Percentiles rank a stretch among this genome's conserved stretches.
Evolutionary conservation across 2,888 invertebrate genomes (phyloP).

Genomic region (Lycaena phlaeas): DNA sequence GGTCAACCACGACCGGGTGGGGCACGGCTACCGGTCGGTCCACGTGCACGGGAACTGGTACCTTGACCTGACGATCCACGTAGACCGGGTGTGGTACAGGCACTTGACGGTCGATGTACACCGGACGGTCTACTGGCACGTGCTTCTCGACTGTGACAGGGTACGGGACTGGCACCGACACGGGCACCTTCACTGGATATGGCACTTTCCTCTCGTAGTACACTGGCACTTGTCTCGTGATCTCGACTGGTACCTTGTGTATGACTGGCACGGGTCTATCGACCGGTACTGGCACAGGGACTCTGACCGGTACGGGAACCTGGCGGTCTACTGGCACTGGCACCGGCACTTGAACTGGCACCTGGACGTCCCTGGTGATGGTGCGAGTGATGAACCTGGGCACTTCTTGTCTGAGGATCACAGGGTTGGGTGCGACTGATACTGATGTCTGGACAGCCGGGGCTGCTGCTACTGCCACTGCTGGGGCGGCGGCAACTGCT

Average conservation of each 20-base stretch:
- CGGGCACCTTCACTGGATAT: constrained; percentile 66
- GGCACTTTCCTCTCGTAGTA: constrained; percentile 64
- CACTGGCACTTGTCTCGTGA: constrained; percentile 60
- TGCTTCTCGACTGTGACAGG: constrained; percentile 73
- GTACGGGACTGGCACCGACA: constrained; percentile 70
- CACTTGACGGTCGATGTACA: constrained; percentile 71
- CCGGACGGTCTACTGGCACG: constrained; percentile 73
- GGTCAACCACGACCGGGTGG: constrained; percentile 33
- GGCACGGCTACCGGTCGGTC: constrained; percentile 59
- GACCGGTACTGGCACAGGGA: constrained; percentile 67
- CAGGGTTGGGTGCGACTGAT: constrained; percentile 54
- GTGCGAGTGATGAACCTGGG: constrained; percentile 60
- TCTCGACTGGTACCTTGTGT: constrained; percentile 65
- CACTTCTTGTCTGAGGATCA: constrained; percentile 56
- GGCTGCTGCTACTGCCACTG: constrained; percentile 22
- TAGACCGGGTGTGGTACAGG: constrained; percentile 68
- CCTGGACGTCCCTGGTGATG: constrained; percentile 55
- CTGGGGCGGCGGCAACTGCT: constrained; percentile 19
- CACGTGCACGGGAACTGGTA: constrained; percentile 74
- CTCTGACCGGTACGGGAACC: constrained; percentile 63
- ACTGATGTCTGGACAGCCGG: constrained; percentile 50
- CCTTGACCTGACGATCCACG: constrained; percentile 70
- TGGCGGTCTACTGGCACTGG: constrained; percentile 47
- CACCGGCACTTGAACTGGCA: constrained; percentile 40
- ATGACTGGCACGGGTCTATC: constrained; percentile 69